Conservation (phyloP, 2,797 vertebrate species). For the Hephaestus fuliginosus region DNA sequence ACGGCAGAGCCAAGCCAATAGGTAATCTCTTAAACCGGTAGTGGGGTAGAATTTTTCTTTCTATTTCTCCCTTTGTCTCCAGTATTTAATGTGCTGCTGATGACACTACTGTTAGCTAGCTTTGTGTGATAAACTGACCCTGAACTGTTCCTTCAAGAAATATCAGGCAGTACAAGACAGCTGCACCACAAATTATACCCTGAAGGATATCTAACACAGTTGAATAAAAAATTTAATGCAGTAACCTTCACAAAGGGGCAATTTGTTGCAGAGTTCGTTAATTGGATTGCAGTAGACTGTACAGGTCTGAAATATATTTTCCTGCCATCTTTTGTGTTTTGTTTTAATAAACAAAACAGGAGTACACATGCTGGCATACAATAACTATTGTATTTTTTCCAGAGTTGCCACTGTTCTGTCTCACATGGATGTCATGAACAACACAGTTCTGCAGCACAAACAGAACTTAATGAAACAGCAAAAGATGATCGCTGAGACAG, state of each 20-base stretch:
- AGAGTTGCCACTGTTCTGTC: slow-evolving; percentile 65
- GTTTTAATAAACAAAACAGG: neutral
- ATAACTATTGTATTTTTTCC: neutral
- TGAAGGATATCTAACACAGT: slow-evolving; percentile 4
- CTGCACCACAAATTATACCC: slow-evolving; percentile 1
- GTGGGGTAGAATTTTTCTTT: neutral
- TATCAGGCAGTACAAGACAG: neutral
- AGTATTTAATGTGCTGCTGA: neutral
- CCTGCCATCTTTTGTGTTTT: neutral
- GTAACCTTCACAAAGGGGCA: neutral
- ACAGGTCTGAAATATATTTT: neutral
- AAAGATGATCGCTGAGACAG: slow-evolving; percentile 52
- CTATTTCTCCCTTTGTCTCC: neutral
- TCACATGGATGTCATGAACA: slow-evolving; percentile 72
- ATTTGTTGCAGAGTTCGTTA: neutral
- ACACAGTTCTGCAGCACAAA: slow-evolving; percentile 55
- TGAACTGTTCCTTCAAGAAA: neutral
- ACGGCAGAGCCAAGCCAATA: slow-evolving; percentile 57
- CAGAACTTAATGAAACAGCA: slow-evolving; percentile 61
- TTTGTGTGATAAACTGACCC: neutral
- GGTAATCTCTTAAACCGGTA: slow-evolving; percentile 67
- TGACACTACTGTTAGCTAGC: neutral
- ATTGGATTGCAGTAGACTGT: neutral
- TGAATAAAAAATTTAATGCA: neutral
- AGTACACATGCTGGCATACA: neutral